Percentiles rank a stretch among this genome's conserved stretches.
phyloP scores from a whole-genome alignment of 2,888 invertebrate species.

The Tipula lateralis region DNA sequence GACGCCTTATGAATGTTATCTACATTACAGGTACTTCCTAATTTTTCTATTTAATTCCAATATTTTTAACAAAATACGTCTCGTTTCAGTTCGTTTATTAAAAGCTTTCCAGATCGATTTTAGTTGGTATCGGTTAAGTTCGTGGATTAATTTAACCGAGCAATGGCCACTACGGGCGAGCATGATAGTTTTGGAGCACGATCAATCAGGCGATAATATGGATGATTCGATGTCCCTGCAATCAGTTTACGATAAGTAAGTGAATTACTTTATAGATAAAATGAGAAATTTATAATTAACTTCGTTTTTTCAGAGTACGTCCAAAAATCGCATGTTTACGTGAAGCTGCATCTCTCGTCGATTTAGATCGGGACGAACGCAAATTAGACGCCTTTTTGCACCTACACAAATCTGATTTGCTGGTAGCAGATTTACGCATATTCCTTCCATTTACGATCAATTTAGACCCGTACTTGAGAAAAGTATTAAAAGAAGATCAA shows the following conservation, averaged over 20 bases:
- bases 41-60: background rate
- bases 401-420: constrained; percentile 77
- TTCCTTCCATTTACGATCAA: constrained; percentile 98
- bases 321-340: constrained; percentile 76
- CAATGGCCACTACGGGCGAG: constrained; percentile 98
- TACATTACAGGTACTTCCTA: constrained; percentile 77
- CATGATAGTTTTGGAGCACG: constrained; percentile 94
- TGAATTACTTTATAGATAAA: constrained; percentile 35
- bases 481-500: constrained; percentile 85
- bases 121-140: constrained; percentile 96
- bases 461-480: constrained; percentile 94
- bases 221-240: constrained; percentile 84
- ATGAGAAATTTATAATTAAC: background rate
- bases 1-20: constrained; percentile 92
- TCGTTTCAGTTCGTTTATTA: constrained; percentile 75
- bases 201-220: constrained; percentile 78
- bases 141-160: constrained; percentile 97
- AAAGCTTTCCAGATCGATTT: constrained; percentile 99
- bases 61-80: constrained; percentile 14
- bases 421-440: constrained; percentile 84
- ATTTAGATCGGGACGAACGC: constrained; percentile 89
- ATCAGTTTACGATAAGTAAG: constrained; percentile 88
- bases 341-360: constrained; percentile 82
- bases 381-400: constrained; percentile 91
- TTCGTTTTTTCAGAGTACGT: constrained; percentile 58